These are phyloP conservation scores for Crotalus horridus DNA, from an alignment of 2,113 vertebrate species.

Conservation along the genomic window DNA sequence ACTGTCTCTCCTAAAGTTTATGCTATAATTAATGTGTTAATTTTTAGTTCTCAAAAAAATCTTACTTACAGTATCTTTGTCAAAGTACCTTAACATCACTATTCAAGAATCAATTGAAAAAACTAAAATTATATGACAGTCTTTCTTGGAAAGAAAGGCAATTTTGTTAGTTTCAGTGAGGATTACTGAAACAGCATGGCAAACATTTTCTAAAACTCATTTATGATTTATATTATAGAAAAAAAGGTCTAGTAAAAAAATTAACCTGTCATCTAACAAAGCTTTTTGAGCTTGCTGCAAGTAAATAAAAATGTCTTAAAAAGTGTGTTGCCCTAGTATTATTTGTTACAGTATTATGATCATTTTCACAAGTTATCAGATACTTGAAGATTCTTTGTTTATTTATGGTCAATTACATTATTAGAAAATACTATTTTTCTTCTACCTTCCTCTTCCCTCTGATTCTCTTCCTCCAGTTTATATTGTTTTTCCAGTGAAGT, in stretches of 20 bases:
- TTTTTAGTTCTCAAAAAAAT: not conserved
- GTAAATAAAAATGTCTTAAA: not conserved
- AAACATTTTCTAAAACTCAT: not conserved
- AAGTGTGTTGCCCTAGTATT: not conserved
- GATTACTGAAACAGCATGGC: not conserved
- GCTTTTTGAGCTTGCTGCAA: not conserved
- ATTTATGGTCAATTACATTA: not conserved
- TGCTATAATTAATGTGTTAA: not conserved
- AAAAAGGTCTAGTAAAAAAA: not conserved
- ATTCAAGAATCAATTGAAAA: not conserved
- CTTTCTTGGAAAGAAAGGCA: not conserved
- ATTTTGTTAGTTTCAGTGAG: not conserved
- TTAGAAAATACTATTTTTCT: not conserved
- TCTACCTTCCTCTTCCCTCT: not conserved
- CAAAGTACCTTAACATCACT: not conserved
- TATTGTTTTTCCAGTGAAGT: not conserved
- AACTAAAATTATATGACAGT: not conserved
- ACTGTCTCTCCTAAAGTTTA: not conserved
- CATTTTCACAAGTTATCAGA: not conserved
- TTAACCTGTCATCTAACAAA: not conserved
- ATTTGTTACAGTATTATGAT: not conserved
- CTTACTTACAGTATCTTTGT: not conserved
- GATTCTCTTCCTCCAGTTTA: not conserved
- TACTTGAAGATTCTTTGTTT: not conserved
- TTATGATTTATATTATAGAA: not conserved